These are phyloP conservation scores for Onthophagus taurus DNA, from an alignment of 1,140 invertebrate species.

Conservation along the genomic window DNA sequence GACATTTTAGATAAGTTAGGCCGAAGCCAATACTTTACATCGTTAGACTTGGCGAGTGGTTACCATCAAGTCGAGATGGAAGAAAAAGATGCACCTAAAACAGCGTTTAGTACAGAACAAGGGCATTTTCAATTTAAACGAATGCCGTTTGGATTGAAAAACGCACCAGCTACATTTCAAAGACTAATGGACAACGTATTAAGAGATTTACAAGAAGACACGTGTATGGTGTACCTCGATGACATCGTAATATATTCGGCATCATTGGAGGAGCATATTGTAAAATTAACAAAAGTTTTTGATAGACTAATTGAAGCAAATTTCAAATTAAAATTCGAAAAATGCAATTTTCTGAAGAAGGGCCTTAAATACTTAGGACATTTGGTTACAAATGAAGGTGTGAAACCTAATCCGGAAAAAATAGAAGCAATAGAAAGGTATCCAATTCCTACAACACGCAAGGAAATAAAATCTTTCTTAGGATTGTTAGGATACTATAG, in stretches of 20 bases:
- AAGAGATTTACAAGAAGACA: slow-evolving; percentile 18
- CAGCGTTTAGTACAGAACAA: slow-evolving; percentile 36
- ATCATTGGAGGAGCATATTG: background rate
- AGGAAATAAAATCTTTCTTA: slow-evolving; percentile 37
- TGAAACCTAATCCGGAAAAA: slow-evolving; percentile 36
- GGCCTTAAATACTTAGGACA: slow-evolving; percentile 38
- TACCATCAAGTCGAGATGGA: slow-evolving; percentile 40
- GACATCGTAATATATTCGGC: slow-evolving; percentile 8
- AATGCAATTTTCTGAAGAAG: slow-evolving; percentile 28
- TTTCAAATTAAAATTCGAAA: slow-evolving; percentile 18
- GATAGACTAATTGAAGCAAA: slow-evolving; percentile 3
- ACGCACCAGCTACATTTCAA: slow-evolving; percentile 36
- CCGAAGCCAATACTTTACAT: slow-evolving; percentile 37
- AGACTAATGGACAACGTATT: slow-evolving; percentile 33
- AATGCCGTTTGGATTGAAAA: slow-evolving; percentile 28
- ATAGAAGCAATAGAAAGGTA: slow-evolving; percentile 32
- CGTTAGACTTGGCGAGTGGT: slow-evolving; percentile 39
- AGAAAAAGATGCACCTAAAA: slow-evolving; percentile 34
- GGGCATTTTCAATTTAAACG: slow-evolving; percentile 32
- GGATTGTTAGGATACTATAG: slow-evolving; percentile 38
- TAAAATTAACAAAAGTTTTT: slow-evolving; percentile 5
- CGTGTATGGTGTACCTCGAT: slow-evolving; percentile 1
- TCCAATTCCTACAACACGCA: slow-evolving; percentile 31
- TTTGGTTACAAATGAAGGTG: slow-evolving; percentile 32
- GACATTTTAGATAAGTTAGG: slow-evolving; percentile 40